Base-by-base conservation (phyloP, 2,888 invertebrate genomes). In the Aphelenchoides bicaudatus region DNA sequence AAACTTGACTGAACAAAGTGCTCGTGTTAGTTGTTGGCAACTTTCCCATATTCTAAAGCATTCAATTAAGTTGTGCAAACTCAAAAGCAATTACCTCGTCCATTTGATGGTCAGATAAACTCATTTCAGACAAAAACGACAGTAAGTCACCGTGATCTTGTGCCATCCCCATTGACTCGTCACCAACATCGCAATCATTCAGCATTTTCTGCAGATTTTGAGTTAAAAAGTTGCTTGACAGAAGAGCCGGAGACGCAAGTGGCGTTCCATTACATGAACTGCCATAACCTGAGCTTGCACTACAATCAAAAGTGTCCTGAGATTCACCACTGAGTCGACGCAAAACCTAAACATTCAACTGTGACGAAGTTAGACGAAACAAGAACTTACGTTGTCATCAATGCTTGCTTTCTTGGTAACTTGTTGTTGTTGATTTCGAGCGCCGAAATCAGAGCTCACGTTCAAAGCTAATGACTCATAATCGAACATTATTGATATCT, bases 261-360 rank as follows among this genome's bases (percentile, higher is more conserved):
- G 76, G 76, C n/a, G 76, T 76, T 30, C 74, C 65, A 29, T 49
- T 31, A 13, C 73, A 69, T 8, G 75, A 75, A 63, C 71, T 71
- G 23, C 76, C 76, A 56, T 76, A 76, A 21, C 76, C 76, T 21
- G 73, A 73, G 31, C 72, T 72, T 23, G 70, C 63, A 29, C 72
- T 71, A 34, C 71, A 72, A 31, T 71, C 73, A 29, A 56, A 70
- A 8, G 51, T 28, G 16, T 43, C 29, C 16, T 39, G 50, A 3
- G 64, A 30, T n/a, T 58, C 62, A 8, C 70, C 66, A 25, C 69
- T 70, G 25, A 66, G 46, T 4, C 70, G 68, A 10, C 66, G 68
- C n/a, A n/a, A n/a, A n/a, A n/a, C n/a, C n/a, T n/a, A n/a, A n/a
- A n/a, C n/a, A n/a, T n/a, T n/a, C n/a, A n/a, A n/a, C n/a, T n/a